Conservation (phyloP, 1,140 invertebrate species). For the Elymnias hypermnestra region DNA sequence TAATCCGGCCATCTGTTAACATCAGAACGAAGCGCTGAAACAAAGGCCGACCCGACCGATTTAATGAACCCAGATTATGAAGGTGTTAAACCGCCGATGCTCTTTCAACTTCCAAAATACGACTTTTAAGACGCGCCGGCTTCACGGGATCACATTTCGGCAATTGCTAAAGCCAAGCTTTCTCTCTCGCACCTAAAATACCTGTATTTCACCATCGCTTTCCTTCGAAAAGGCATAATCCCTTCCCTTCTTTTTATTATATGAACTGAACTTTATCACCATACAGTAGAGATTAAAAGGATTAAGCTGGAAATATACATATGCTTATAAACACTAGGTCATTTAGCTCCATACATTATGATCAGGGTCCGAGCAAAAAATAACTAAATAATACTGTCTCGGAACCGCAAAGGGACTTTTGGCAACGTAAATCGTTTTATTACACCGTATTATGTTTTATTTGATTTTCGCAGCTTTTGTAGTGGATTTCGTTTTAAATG, state of each 20-base stretch:
- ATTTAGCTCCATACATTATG: slow-evolving; percentile 63
- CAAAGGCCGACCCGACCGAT: slow-evolving; percentile 61
- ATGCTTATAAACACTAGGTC: slow-evolving; percentile 32
- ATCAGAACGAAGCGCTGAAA: slow-evolving; percentile 65
- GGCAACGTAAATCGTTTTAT: slow-evolving; percentile 69
- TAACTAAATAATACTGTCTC: slow-evolving; percentile 57
- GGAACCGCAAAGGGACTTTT: slow-evolving; percentile 51
- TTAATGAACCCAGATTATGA: slow-evolving; percentile 74
- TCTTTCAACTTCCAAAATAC: slow-evolving; percentile 73
- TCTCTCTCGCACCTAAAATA: slow-evolving; percentile 32
- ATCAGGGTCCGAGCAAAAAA: slow-evolving; percentile 59
- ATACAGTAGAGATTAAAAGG: slow-evolving; percentile 38
- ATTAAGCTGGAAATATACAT: slow-evolving; percentile 26
- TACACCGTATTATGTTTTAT: slow-evolving; percentile 39
- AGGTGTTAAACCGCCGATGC: slow-evolving; percentile 69
- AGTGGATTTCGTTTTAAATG: no score
- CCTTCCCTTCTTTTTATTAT: slow-evolving; percentile 29
- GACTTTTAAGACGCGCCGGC: slow-evolving; percentile 53
- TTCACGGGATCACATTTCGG: slow-evolving; percentile 71
- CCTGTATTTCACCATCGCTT: slow-evolving; percentile 44
- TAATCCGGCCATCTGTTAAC: slow-evolving; percentile 68
- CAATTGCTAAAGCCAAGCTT: slow-evolving; percentile 56
- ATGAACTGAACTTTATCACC: slow-evolving; percentile 47
- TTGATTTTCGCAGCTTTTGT: slow-evolving; percentile 7
- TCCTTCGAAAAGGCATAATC: slow-evolving; percentile 45